Evolutionary conservation across 2,888 invertebrate species (phyloP).

Genomic region (Eristalinus sepulchralis): DNA sequence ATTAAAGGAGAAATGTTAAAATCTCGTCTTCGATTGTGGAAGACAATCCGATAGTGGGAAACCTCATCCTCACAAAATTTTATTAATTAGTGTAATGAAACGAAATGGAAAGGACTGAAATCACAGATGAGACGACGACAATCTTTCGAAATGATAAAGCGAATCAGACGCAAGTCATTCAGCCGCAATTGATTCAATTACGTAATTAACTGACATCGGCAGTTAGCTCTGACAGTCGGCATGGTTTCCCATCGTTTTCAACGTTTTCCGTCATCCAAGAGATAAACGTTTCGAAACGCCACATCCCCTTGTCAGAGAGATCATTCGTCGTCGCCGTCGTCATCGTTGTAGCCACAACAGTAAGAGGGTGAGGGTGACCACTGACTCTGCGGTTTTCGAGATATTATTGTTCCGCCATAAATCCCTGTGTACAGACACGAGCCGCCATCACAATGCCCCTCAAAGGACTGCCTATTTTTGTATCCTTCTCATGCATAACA

Average conservation of each 20-base stretch:
- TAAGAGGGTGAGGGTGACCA: conserved; percentile 35
- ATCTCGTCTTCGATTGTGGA: no score
- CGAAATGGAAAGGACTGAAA: conserved; percentile 23
- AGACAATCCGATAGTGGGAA: no score
- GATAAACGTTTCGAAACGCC: conserved; percentile 63
- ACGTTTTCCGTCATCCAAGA: conserved; percentile 21
- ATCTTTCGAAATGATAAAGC: conserved; percentile 33
- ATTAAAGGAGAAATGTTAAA: no score
- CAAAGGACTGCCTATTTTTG: conserved; percentile 25
- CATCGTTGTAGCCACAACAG: not conserved
- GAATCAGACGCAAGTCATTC: conserved; percentile 69
- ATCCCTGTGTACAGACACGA: conserved; percentile 31
- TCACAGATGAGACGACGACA: conserved; percentile 12
- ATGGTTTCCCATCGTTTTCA: not conserved
- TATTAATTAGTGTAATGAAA: conserved; percentile 66
- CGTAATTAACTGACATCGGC: conserved; percentile 70
- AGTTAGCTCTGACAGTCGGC: conserved; percentile 51
- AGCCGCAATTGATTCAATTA: conserved; percentile 70
- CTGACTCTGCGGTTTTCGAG: conserved; percentile 65
- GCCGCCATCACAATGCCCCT: not conserved
- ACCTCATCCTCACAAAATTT: not conserved
- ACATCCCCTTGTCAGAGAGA: conserved; percentile 61
- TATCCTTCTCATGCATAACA: conserved; percentile 55
- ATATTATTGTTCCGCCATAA: conserved; percentile 69
- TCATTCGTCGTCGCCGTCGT: conserved; percentile 22